These are phyloP conservation scores for Cydia fagiglandana DNA, from an alignment of 1,140 invertebrate species.

Conservation along the genomic window DNA sequence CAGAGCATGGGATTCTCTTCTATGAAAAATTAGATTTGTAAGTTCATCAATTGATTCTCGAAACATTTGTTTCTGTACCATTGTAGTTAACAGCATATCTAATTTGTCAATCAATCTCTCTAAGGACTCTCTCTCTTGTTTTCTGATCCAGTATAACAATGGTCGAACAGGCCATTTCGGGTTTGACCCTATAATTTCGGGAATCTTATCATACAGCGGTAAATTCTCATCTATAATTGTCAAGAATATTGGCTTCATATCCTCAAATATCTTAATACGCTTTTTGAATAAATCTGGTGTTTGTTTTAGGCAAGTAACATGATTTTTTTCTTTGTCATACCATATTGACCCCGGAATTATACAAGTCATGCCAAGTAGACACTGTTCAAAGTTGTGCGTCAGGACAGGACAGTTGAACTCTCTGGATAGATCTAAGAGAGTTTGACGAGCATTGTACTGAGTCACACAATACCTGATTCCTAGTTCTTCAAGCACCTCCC, in stretches of 20 bases:
- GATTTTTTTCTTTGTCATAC: conserved; percentile 23
- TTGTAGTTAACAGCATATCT: not conserved
- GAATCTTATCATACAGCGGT: conserved; percentile 7
- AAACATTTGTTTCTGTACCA: not conserved
- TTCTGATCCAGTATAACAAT: conserved; percentile 9
- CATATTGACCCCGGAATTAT: conserved; percentile 35
- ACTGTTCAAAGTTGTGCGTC: conserved; percentile 43
- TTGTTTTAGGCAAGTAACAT: conserved; percentile 34
- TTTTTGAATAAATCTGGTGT: conserved; percentile 20
- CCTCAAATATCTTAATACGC: not conserved
- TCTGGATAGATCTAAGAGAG: conserved; percentile 40
- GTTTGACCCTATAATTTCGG: conserved; percentile 1
- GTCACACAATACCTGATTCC: conserved; percentile 42
- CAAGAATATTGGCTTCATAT: conserved; percentile 21
- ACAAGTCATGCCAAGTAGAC: conserved; percentile 40
- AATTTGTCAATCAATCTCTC: not conserved
- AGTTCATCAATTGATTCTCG: not conserved
- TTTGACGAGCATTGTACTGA: conserved; percentile 38
- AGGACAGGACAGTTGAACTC: conserved; percentile 42
- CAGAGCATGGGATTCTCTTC: conserved; percentile 25
- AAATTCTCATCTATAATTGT: conserved; percentile 26
- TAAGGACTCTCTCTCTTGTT: not conserved
- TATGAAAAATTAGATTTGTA: conserved; percentile 6
- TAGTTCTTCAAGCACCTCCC: conserved; percentile 44
- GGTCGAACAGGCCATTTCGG: not conserved